phyloP scores from a whole-genome alignment of 2,113 vertebrate species.

The Salvelinus fontinalis region DNA sequence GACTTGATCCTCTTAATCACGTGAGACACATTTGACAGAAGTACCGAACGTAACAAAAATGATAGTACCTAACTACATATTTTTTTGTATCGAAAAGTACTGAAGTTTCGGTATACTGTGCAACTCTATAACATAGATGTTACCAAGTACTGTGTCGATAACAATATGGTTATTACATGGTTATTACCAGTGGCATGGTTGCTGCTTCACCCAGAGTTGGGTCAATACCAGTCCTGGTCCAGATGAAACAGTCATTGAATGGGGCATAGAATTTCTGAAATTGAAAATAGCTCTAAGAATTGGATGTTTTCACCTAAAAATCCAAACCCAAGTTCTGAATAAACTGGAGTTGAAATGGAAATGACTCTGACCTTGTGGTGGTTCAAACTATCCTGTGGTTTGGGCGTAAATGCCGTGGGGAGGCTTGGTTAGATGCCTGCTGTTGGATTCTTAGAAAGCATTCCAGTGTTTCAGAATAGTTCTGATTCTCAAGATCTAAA shows the following conservation, averaged over 20 bases:
- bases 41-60: too few species aligned
- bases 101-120: too few species aligned
- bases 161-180: neutral
- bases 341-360: constrained; percentile 42
- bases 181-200: neutral
- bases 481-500: constrained; percentile 26
- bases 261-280: neutral
- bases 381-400: constrained; percentile 48
- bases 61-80: too few species aligned
- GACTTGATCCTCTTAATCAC: too few species aligned
- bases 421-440: constrained; percentile 57
- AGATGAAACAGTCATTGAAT: neutral
- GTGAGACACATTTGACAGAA: too few species aligned
- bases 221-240: neutral
- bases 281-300: constrained; percentile 25
- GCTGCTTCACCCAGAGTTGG: neutral
- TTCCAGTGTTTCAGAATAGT: constrained; percentile 55
- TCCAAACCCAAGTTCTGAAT: constrained; percentile 19
- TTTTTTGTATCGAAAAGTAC: too few species aligned
- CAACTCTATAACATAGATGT: too few species aligned
- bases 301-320: constrained; percentile 11
- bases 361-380: constrained; percentile 34
- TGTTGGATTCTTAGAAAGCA: constrained; percentile 19
- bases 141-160: too few species aligned
- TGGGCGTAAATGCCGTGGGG: constrained; percentile 50